These are phyloP conservation scores for Latrodectus hesperus DNA, from an alignment of 2,888 invertebrate genomes.

Conservation along the genomic window DNA sequence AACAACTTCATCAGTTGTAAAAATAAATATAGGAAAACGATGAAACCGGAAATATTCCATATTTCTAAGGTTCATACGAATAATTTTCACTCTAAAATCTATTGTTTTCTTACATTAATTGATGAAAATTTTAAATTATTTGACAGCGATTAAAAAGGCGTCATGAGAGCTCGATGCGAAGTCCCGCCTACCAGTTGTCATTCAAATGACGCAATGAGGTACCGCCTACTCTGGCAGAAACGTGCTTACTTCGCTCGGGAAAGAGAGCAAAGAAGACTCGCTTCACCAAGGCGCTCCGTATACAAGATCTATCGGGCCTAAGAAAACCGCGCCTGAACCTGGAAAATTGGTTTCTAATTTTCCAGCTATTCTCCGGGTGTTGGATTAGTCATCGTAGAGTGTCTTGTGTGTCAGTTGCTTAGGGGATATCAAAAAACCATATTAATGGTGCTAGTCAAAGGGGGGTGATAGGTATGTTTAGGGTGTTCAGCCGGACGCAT, in stretches of 20 bases:
- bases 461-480: slow-evolving; percentile 52
- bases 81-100: too few species aligned
- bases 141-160: too few species aligned
- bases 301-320: slow-evolving; percentile 31
- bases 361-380: not conserved
- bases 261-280: slow-evolving; percentile 23
- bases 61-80: too few species aligned
- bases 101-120: too few species aligned
- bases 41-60: too few species aligned
- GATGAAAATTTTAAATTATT: too few species aligned
- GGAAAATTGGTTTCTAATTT: slow-evolving; percentile 16
- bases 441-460: slow-evolving; percentile 54
- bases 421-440: slow-evolving; percentile 1
- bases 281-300: slow-evolving; percentile 25
- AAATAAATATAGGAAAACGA: too few species aligned
- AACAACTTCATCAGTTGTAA: too few species aligned
- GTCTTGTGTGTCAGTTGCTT: not conserved
- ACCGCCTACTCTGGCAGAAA: slow-evolving; percentile 43
- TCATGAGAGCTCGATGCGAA: not conserved
- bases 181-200: slow-evolving; percentile 36
- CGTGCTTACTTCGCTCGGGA: slow-evolving; percentile 36
- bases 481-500: slow-evolving; percentile 44
- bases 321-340: slow-evolving; percentile 42
- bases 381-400: not conserved
- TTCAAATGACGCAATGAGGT: slow-evolving; percentile 46